phyloP scores from a whole-genome alignment of 2,113 vertebrate species.

The Crotophaga sulcirostris region DNA sequence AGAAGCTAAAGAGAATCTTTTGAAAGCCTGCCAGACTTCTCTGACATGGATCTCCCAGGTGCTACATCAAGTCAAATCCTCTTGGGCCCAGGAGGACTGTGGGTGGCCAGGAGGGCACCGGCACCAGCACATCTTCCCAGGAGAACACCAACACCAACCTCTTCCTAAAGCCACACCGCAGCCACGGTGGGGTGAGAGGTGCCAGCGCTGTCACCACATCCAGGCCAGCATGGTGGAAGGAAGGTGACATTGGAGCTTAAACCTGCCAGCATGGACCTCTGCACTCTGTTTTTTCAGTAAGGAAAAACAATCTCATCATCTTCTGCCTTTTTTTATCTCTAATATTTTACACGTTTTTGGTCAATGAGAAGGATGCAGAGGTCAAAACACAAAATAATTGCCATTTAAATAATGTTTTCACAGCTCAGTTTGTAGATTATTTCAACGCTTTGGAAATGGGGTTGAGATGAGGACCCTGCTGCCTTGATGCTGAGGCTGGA shows the following conservation, averaged over 20 bases:
- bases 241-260: not conserved
- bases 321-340: not conserved
- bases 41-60: conserved; percentile 32
- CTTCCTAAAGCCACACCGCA: not conserved
- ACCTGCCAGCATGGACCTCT: accelerated
- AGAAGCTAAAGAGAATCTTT: conserved; percentile 15
- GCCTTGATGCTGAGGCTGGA: not conserved
- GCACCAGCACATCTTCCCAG: not conserved
- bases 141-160: not conserved
- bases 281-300: not conserved
- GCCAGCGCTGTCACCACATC: not conserved
- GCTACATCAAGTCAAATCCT: not conserved
- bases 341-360: not conserved
- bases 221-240: not conserved
- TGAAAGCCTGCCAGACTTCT: conserved; percentile 38
- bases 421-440: not conserved
- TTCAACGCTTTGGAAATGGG: not conserved
- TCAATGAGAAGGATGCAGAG: not conserved
- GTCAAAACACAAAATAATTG: not conserved
- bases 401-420: not conserved
- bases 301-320: not conserved
- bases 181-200: not conserved
- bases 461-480: not conserved
- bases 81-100: not conserved
- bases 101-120: not conserved